phyloP scores from a whole-genome alignment of 1,140 invertebrate genomes.

The Heterodera carotae region DNA sequence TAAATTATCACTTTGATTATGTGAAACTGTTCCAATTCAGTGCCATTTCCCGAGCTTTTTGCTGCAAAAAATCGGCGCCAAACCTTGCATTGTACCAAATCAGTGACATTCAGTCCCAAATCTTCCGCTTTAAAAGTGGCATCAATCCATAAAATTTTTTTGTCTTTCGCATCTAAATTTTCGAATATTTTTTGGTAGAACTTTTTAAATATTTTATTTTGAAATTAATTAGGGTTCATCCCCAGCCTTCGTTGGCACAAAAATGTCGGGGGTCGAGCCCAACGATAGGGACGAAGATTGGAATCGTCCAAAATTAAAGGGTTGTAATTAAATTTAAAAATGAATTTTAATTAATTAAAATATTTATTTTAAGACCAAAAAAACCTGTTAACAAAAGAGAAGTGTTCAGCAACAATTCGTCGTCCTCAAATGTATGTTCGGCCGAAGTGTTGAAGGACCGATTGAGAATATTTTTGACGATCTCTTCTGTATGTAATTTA shows the following conservation, averaged over 20 bases:
- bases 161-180: slow-evolving; percentile 5
- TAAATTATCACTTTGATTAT: slow-evolving; percentile 15
- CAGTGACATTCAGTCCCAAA: slow-evolving; percentile 53
- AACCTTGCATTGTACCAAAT: slow-evolving; percentile 45
- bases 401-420: slow-evolving; percentile 19
- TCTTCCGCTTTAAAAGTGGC: slow-evolving; percentile 60
- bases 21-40: neutral
- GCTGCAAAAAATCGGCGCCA: slow-evolving; percentile 56
- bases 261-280: too few species aligned
- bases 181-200: too few species aligned
- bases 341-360: neutral
- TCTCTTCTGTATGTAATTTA: neutral
- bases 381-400: slow-evolving; percentile 12
- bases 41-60: slow-evolving; percentile 27
- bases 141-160: slow-evolving; percentile 54
- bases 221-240: too few species aligned
- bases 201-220: too few species aligned
- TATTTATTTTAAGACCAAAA: neutral
- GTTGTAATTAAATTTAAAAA: neutral
- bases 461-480: slow-evolving; percentile 15
- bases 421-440: slow-evolving; percentile 18
- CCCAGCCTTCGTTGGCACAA: too few species aligned
- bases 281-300: too few species aligned
- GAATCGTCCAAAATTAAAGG: too few species aligned
- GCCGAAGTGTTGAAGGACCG: neutral